phyloP scores from a whole-genome alignment of 1,140 invertebrate genomes.

The Globodera rostochiensis region DNA sequence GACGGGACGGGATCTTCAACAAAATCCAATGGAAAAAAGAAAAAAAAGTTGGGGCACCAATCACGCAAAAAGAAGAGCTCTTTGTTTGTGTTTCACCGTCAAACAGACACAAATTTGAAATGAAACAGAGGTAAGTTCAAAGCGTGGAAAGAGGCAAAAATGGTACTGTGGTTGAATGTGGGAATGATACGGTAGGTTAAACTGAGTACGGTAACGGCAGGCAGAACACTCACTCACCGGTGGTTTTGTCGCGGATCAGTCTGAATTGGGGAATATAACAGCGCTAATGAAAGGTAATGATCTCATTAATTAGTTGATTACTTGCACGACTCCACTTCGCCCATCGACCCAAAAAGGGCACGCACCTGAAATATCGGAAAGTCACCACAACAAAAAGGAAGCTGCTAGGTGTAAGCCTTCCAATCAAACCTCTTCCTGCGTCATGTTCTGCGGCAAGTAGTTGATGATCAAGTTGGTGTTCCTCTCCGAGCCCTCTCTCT shows the following conservation, averaged over 20 bases:
- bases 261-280: not conserved
- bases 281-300: not conserved
- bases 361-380: constrained; percentile 37
- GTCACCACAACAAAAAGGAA: constrained; percentile 73
- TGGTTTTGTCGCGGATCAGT: constrained; percentile 95
- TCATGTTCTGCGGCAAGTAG: constrained; percentile 99
- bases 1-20: constrained; percentile 30
- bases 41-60: not conserved
- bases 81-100: not conserved
- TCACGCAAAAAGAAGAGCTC: too few relatives aligned
- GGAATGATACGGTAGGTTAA: not conserved
- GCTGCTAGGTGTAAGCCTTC: constrained; percentile 64
- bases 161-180: not conserved
- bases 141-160: not conserved
- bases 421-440: constrained; percentile 80
- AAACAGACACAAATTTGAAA: not conserved
- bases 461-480: constrained; percentile 94
- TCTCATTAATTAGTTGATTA: not conserved
- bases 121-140: constrained; percentile 9
- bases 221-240: constrained; percentile 73
- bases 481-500: constrained; percentile 26
- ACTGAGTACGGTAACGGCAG: not conserved
- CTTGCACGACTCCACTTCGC: constrained; percentile 98
- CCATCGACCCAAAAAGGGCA: constrained; percentile 87
- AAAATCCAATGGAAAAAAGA: constrained; percentile 36